These are phyloP conservation scores for Lepidurus arcticus DNA, from an alignment of 1,140 invertebrate species.

Conservation along the genomic window DNA sequence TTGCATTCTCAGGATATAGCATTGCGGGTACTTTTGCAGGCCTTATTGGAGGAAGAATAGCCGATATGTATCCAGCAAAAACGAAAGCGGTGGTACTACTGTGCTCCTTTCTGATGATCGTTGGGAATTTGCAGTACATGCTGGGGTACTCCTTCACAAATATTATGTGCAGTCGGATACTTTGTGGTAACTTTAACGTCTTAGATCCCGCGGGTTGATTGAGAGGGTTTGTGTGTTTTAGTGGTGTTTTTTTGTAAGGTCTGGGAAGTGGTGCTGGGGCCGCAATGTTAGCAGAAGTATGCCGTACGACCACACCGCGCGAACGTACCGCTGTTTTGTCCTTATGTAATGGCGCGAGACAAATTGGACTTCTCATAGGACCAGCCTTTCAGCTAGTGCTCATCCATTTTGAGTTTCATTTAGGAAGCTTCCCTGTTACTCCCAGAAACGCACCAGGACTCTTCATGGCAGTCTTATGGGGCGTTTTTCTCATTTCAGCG, in stretches of 20 bases:
- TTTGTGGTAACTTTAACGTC: conserved; percentile 36
- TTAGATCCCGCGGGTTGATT: not conserved
- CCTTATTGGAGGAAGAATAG: conserved; percentile 38
- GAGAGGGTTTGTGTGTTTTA: not conserved
- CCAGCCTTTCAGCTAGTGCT: conserved; percentile 33
- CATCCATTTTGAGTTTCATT: conserved; percentile 29
- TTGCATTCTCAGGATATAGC: conserved; percentile 37
- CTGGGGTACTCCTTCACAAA: conserved; percentile 38
- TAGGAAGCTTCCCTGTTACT: conserved; percentile 25
- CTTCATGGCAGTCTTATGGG: conserved; percentile 33
- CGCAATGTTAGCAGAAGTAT: conserved; percentile 32
- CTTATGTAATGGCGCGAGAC: conserved; percentile 31
- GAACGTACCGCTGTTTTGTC: conserved; percentile 34
- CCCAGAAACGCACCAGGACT: conserved; percentile 32
- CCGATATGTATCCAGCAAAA: conserved; percentile 37
- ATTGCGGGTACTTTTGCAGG: conserved; percentile 37
- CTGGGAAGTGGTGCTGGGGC: conserved; percentile 35
- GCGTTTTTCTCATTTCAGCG: conserved; percentile 25
- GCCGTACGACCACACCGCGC: conserved; percentile 31
- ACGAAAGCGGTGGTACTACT: conserved; percentile 38
- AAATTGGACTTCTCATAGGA: conserved; percentile 33
- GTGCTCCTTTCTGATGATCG: conserved; percentile 37
- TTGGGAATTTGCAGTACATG: conserved; percentile 39
- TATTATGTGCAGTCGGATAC: conserved; percentile 36
- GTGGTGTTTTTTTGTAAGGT: conserved; percentile 27